phyloP scores from a whole-genome alignment of 2,797 vertebrate species.

The Urosaurus nigricauda region DNA sequence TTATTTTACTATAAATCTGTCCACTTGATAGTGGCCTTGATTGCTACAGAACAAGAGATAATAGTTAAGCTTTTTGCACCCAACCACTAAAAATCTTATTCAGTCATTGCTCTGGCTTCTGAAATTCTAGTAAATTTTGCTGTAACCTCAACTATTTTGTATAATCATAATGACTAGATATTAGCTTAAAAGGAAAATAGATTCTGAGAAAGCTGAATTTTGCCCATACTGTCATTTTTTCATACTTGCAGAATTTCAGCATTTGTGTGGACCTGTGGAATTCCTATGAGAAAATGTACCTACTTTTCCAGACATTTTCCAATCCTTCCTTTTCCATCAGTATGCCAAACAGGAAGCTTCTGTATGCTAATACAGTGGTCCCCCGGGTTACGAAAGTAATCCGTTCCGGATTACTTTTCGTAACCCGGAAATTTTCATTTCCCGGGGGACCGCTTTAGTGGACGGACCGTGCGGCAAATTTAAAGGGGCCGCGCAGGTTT shows the following conservation, averaged over 20 bases:
- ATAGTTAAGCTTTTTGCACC: background rate
- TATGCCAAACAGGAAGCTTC: background rate
- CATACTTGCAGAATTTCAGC: background rate
- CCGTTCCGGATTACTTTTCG: too few species aligned
- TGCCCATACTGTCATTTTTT: background rate
- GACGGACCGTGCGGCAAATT: too few species aligned
- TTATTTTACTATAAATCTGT: background rate
- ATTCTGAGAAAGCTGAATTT: background rate
- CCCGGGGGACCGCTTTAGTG: too few species aligned
- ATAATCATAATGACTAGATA: background rate
- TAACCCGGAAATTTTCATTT: too few species aligned
- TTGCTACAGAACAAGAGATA: background rate
- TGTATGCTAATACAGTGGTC: background rate
- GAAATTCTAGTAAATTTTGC: background rate
- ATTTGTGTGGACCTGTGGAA: background rate
- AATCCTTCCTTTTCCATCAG: background rate
- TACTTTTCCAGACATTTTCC: background rate
- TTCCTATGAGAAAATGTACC: background rate
- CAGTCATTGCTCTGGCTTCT: background rate
- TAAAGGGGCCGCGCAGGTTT: too few species aligned
- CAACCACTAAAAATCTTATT: background rate
- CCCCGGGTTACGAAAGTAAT: too few species aligned
- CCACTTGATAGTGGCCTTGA: background rate
- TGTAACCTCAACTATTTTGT: background rate
- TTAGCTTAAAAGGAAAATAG: background rate